These are phyloP conservation scores for Chaetodon trifasciatus DNA, from an alignment of 2,797 vertebrate species.

Conservation along the genomic window DNA sequence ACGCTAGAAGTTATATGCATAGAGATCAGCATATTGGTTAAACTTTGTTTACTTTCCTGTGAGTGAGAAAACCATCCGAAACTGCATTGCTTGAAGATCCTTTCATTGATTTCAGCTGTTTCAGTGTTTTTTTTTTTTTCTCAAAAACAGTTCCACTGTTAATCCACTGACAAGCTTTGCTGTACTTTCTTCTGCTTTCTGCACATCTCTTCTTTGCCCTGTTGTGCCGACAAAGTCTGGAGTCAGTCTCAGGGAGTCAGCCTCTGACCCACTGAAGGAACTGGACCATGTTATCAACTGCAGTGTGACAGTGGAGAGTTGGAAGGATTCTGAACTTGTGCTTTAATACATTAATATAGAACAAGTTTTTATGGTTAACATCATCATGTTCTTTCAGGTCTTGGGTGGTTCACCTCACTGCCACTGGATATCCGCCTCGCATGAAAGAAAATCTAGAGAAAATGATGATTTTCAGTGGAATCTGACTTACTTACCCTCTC, in stretches of 20 bases:
- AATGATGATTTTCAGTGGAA: not conserved
- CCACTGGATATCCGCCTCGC: conserved; percentile 8
- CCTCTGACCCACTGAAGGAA: conserved; percentile 5
- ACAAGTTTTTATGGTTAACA: not conserved
- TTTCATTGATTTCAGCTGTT: not conserved
- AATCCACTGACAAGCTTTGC: not conserved
- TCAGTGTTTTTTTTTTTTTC: not conserved
- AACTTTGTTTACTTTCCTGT: too few relatives aligned
- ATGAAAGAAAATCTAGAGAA: not conserved
- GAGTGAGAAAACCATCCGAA: not conserved
- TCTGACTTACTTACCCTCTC: conserved; percentile 16
- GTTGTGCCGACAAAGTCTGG: conserved; percentile 19
- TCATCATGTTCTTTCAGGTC: conserved; percentile 16
- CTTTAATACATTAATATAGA: not conserved
- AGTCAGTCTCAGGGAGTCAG: conserved; percentile 6
- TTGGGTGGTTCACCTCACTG: not conserved
- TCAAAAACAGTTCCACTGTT: not conserved
- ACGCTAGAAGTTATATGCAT: too few relatives aligned
- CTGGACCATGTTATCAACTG: not conserved
- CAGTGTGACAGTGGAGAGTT: conserved; percentile 7
- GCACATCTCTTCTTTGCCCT: conserved; percentile 8
- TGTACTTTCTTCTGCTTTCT: conserved; percentile 13
- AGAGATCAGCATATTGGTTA: too few relatives aligned
- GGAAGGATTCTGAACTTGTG: not conserved
- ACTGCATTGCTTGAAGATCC: not conserved